Percentiles rank a stretch among this genome's conserved stretches.
phyloP scores from a whole-genome alignment of 1,140 invertebrate genomes.

The Bombus confusus region DNA sequence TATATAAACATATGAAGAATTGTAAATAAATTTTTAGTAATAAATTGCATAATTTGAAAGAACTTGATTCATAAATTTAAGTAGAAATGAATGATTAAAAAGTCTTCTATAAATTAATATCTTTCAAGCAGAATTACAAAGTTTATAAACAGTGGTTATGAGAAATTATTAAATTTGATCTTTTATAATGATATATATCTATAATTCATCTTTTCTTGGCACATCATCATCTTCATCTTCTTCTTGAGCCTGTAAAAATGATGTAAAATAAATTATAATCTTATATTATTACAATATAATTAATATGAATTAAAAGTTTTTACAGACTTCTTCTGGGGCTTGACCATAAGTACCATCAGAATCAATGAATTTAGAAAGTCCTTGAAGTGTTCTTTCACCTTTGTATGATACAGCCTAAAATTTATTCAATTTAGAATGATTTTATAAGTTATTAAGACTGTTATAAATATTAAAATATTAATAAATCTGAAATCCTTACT shows the following conservation, averaged over 20 bases:
- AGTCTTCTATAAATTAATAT: conserved; percentile 63
- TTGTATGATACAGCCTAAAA: conserved; percentile 93
- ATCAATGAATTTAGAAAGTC: conserved; percentile 95
- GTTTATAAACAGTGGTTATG: conserved; percentile 59
- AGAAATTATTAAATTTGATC: conserved; percentile 58
- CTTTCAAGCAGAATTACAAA: conserved; percentile 44
- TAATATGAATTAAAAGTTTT: conserved; percentile 8
- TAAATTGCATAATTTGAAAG: conserved; percentile 55
- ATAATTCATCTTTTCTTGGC: conserved; percentile 87
- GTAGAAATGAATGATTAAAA: conserved; percentile 44
- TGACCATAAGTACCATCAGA: conserved; percentile 87
- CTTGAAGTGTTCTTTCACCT: conserved; percentile 97
- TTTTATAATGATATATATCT: conserved; percentile 74
- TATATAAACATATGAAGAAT: conserved; percentile 44
- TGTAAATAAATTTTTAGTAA: conserved; percentile 45
- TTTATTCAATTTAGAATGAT: conserved; percentile 3
- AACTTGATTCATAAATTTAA: conserved; percentile 41
- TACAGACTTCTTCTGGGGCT: conserved; percentile 85
- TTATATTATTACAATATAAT: conserved; percentile 38
- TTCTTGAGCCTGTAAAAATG: conserved; percentile 82
- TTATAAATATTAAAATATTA: neutral
- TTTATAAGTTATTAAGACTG: neutral
- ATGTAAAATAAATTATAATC: conserved; percentile 56
- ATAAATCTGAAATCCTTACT: conserved; percentile 81
- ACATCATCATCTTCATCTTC: conserved; percentile 86